These are phyloP conservation scores for Lasioglossum pauxillum DNA, from an alignment of 2,888 invertebrate genomes.

Conservation along the genomic window DNA sequence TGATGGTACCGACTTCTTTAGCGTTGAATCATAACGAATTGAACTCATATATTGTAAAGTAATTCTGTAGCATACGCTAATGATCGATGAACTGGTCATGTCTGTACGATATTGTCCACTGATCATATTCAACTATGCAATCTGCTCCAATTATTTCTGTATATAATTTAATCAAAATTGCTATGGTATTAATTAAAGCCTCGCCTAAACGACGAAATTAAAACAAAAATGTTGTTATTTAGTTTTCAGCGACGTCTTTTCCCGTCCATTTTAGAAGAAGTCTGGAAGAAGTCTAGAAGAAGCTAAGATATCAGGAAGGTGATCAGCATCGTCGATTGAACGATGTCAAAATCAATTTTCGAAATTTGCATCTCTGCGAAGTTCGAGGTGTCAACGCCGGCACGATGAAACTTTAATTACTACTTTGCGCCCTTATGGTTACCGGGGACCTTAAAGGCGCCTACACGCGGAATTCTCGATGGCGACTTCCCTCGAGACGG, in stretches of 20 bases:
- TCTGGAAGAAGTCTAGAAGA: too few species aligned
- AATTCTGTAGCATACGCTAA: not conserved
- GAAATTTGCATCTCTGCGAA: slow-evolving; percentile 24
- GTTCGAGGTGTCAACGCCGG: not conserved
- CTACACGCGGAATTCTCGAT: slow-evolving; percentile 30
- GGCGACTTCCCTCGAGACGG: slow-evolving; percentile 20
- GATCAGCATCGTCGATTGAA: not conserved
- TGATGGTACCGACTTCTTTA: not conserved
- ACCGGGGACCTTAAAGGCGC: slow-evolving; percentile 21
- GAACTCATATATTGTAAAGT: not conserved
- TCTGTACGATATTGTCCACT: not conserved
- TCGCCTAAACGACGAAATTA: not conserved
- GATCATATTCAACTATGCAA: not conserved
- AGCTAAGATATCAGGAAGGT: not conserved
- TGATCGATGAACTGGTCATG: not conserved
- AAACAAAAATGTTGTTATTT: too few species aligned
- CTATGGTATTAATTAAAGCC: not conserved
- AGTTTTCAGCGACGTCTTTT: too few species aligned
- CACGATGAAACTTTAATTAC: slow-evolving; percentile 46
- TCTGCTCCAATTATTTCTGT: not conserved
- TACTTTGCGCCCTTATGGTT: slow-evolving; percentile 31
- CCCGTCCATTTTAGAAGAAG: too few species aligned
- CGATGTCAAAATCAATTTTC: slow-evolving; percentile 26
- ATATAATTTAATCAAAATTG: not conserved
- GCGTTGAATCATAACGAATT: not conserved